Conservation (phyloP, 2,113 vertebrate genomes). For the Daubentonia madagascariensis region DNA sequence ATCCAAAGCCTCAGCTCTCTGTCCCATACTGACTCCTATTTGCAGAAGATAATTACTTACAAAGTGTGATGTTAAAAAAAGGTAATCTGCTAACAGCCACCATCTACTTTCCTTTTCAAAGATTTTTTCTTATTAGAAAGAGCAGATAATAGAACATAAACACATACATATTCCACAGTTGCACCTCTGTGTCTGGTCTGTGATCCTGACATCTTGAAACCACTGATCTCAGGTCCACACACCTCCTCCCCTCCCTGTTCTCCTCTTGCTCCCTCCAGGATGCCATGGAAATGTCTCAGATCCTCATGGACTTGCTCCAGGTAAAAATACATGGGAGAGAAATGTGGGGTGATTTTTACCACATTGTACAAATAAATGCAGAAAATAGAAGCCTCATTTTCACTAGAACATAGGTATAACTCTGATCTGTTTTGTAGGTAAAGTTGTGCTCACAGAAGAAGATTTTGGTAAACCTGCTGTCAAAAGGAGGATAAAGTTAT, state of each 20-base stretch:
- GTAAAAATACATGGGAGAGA: background rate
- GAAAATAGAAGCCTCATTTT: background rate
- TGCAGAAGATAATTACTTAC: background rate
- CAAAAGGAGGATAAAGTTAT: background rate
- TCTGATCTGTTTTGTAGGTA: background rate
- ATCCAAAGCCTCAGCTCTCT: background rate
- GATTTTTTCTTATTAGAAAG: background rate
- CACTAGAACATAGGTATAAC: background rate
- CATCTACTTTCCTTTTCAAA: background rate
- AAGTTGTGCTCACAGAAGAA: background rate
- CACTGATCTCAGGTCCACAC: accelerated
- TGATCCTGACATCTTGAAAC: background rate
- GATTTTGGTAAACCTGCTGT: background rate
- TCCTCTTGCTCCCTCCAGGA: background rate
- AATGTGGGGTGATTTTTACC: background rate
- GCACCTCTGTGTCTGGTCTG: background rate
- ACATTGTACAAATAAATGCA: background rate
- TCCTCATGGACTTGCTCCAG: background rate
- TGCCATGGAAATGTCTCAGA: background rate
- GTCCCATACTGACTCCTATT: background rate
- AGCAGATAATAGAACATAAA: background rate
- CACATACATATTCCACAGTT: background rate
- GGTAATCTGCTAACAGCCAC: background rate
- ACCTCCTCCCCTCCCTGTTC: accelerated
- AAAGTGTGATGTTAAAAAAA: too few species aligned